phyloP scores from a whole-genome alignment of 53 echinoderm and acorn worm genomes.

The Astropecten irregularis region DNA sequence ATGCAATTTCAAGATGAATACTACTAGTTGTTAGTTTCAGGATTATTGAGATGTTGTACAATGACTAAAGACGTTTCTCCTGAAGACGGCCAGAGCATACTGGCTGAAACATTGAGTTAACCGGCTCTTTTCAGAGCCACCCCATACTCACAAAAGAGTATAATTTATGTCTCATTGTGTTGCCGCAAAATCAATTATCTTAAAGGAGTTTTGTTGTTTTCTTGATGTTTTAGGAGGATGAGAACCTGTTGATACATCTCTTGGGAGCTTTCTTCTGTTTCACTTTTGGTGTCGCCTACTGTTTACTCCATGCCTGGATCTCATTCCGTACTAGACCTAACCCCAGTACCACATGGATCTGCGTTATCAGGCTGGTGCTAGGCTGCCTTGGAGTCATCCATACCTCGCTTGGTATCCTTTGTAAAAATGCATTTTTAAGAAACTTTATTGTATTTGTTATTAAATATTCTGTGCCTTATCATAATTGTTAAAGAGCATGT shows the following conservation, averaged over 20 bases:
- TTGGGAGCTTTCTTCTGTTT: constrained; percentile 83
- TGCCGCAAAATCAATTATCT: too few species aligned
- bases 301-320: constrained; percentile 83
- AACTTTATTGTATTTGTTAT: too few species aligned
- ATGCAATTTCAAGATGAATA: too few species aligned
- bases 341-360: constrained; percentile 59
- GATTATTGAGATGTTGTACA: too few species aligned
- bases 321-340: constrained; percentile 70
- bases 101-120: neutral
- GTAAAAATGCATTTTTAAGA: neutral
- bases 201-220: too few species aligned
- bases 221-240: constrained; percentile 77
- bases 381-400: constrained; percentile 40
- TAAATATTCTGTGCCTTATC: too few species aligned
- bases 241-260: constrained; percentile 75
- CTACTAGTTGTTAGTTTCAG: too few species aligned
- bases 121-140: too few species aligned
- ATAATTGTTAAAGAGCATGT: too few species aligned
- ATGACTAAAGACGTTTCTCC: neutral
- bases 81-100: neutral
- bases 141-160: too few species aligned
- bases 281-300: constrained; percentile 74
- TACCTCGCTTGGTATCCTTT: constrained; percentile 78
- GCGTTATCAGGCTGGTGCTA: constrained; percentile 53
- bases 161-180: too few species aligned